These are phyloP conservation scores for Chauna torquata DNA, from an alignment of 2,113 vertebrate genomes.

Conservation along the genomic window DNA sequence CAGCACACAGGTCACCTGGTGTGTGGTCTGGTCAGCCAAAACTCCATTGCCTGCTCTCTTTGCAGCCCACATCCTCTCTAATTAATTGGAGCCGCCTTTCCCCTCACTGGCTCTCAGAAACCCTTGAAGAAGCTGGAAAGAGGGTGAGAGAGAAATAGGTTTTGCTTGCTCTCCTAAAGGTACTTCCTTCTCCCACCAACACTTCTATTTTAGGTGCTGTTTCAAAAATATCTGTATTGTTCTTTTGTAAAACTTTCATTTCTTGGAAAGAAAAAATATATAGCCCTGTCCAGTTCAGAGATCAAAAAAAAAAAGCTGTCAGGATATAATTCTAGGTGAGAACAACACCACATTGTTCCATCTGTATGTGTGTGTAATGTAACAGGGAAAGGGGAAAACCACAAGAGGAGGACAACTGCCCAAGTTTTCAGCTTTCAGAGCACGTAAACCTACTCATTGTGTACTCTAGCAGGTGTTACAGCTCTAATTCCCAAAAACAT, in stretches of 20 bases:
- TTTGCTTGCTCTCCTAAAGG: neutral
- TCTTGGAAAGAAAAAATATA: neutral
- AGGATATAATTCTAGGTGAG: neutral
- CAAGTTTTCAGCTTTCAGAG: neutral
- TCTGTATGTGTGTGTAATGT: neutral
- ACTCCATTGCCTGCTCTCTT: neutral
- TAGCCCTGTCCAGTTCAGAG: neutral
- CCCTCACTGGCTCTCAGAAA: neutral
- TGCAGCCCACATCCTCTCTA: slow-evolving; percentile 24
- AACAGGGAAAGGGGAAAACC: neutral
- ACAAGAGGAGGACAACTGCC: fast-evolving
- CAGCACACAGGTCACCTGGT: neutral
- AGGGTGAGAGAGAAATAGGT: neutral
- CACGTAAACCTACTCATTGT: neutral
- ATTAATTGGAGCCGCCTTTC: slow-evolving; percentile 1
- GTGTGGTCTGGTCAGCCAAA: neutral
- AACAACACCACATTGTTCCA: neutral
- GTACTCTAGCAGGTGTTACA: too few relatives aligned
- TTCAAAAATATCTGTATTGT: neutral
- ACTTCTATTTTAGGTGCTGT: neutral
- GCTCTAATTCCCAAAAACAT: neutral
- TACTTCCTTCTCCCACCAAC: neutral
- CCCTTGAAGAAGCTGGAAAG: neutral
- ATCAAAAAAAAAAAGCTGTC: neutral
- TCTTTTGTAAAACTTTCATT: neutral